Evolutionary conservation across 2,888 invertebrate genomes (phyloP).

Genomic region (Pyrocoelia pectoralis): DNA sequence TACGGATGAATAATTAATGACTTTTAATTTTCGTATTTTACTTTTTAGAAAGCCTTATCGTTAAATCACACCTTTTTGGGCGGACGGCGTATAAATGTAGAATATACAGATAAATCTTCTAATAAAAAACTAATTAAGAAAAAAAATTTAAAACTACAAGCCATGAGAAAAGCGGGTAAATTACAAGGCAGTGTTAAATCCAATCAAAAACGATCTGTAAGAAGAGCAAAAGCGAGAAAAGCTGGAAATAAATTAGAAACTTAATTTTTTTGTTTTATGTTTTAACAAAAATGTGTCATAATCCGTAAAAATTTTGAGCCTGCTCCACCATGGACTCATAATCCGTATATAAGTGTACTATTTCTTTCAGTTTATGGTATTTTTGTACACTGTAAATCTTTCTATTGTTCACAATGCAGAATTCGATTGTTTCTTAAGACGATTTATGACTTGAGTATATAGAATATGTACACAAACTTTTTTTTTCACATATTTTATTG

Average conservation of each 20-base stretch:
- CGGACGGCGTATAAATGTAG: neutral
- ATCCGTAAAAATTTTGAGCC: too few species aligned
- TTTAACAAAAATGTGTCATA: neutral
- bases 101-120: neutral
- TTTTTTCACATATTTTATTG: too few species aligned
- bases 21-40: neutral
- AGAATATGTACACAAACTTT: too few species aligned
- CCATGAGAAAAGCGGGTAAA: neutral
- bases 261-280: neutral
- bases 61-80: neutral
- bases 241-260: neutral
- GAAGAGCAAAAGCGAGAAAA: conserved; percentile 2
- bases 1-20: neutral
- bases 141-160: conserved; percentile 12
- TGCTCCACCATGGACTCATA: too few species aligned
- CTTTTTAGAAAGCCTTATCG: conserved; percentile 3
- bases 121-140: neutral
- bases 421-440: too few species aligned
- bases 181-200: conserved; percentile 7
- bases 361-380: too few species aligned
- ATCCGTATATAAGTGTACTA: too few species aligned
- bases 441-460: too few species aligned
- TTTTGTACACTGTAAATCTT: too few species aligned
- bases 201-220: neutral
- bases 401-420: too few species aligned